Percentiles rank a stretch among this genome's conserved stretches.
Evolutionary conservation across 2,113 vertebrate genomes (phyloP).

Genomic region (Antigone vipio): DNA sequence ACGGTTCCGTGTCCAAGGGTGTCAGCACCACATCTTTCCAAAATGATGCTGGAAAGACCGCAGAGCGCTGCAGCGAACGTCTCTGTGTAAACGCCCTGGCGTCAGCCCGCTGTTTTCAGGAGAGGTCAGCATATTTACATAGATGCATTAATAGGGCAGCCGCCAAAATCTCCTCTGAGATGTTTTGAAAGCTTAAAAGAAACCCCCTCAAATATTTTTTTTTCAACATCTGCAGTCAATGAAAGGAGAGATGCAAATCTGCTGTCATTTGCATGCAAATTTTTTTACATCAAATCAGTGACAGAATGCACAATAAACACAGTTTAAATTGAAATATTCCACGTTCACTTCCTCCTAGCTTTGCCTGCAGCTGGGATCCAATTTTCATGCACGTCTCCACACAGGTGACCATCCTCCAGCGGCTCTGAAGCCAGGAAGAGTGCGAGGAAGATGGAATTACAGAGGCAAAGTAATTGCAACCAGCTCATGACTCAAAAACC

Average conservation of each 20-base stretch:
- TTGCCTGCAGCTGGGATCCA: constrained; percentile 57
- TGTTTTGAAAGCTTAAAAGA: constrained; percentile 22
- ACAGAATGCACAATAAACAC: constrained; percentile 62
- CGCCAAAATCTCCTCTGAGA: constrained; percentile 22
- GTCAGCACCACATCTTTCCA: background rate
- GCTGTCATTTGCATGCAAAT: constrained; percentile 63
- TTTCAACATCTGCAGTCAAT: constrained; percentile 65
- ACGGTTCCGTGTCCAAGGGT: rapidly evolving
- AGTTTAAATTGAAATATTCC: constrained; percentile 63
- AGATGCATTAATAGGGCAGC: background rate
- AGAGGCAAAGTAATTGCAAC: constrained; percentile 56
- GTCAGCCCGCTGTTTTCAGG: constrained; percentile 10
- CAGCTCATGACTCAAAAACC: constrained; percentile 53
- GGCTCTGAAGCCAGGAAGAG: constrained; percentile 51
- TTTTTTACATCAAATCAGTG: constrained; percentile 64
- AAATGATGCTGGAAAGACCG: background rate
- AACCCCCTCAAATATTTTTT: background rate
- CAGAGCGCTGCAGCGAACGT: background rate
- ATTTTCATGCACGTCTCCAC: constrained; percentile 40
- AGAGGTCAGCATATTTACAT: constrained; percentile 44
- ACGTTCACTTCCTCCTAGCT: constrained; percentile 59
- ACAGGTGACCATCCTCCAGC: constrained; percentile 54
- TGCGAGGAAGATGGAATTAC: constrained; percentile 50
- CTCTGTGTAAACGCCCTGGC: background rate
- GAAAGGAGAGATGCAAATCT: constrained; percentile 66